These are phyloP conservation scores for Tortrix viridana DNA, from an alignment of 2,888 invertebrate species.

Conservation along the genomic window DNA sequence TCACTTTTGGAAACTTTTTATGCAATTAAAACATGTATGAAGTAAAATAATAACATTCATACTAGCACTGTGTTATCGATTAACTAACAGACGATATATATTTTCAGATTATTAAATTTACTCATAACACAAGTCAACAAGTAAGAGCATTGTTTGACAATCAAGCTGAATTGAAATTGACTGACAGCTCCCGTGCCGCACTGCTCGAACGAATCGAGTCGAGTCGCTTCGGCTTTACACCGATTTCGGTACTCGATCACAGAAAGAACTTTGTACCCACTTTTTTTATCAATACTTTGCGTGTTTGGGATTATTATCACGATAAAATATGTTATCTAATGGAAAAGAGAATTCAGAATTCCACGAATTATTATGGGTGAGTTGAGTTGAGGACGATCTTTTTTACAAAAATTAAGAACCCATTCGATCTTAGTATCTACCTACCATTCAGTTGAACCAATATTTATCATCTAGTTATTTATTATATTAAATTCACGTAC, in stretches of 20 bases:
- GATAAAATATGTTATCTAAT: conserved; percentile 27
- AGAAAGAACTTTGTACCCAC: conserved; percentile 30
- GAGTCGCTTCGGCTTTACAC: conserved; percentile 3
- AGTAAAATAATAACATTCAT: neutral
- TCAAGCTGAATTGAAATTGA: conserved; percentile 16
- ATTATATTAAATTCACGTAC: too few relatives aligned
- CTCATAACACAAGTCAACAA: conserved; percentile 33
- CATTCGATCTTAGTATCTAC: too few relatives aligned
- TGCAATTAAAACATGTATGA: conserved; percentile 1
- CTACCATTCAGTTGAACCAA: too few relatives aligned
- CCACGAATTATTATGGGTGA: neutral
- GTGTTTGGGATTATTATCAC: conserved; percentile 26
- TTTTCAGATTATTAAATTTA: conserved; percentile 12
- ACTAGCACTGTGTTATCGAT: neutral
- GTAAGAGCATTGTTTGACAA: conserved; percentile 30
- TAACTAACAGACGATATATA: conserved; percentile 2
- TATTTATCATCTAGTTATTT: too few relatives aligned
- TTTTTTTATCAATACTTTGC: conserved; percentile 27
- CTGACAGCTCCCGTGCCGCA: conserved; percentile 17
- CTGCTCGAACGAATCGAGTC: conserved; percentile 7
- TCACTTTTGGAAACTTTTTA: conserved; percentile 20
- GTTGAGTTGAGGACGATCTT: too few relatives aligned
- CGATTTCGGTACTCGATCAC: conserved; percentile 19
- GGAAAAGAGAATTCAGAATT: conserved; percentile 15
- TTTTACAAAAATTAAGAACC: too few relatives aligned